Evolutionary conservation across 2,113 vertebrate species (phyloP).

Genomic region (Semnornis frantzii): DNA sequence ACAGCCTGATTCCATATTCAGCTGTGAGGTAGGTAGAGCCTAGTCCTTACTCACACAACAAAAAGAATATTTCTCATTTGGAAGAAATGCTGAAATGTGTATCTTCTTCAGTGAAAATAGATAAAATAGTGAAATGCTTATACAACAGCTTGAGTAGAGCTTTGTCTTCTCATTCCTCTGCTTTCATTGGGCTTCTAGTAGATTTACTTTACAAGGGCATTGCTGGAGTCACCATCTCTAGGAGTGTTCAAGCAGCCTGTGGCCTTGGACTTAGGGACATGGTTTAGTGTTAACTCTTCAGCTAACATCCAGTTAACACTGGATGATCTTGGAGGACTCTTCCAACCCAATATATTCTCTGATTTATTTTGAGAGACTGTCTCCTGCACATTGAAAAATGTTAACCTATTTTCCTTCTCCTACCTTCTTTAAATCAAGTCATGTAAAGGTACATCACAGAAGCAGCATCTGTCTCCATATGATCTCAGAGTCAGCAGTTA

Average conservation of each 20-base stretch:
- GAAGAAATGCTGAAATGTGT: not conserved
- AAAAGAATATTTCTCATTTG: not conserved
- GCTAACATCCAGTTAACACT: too few species aligned
- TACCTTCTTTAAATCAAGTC: not conserved
- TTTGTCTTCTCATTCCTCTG: not conserved
- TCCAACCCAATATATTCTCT: too few species aligned
- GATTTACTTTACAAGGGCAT: not conserved
- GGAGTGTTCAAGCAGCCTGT: too few species aligned
- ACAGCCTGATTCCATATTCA: constrained; percentile 26
- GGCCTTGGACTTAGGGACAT: too few species aligned
- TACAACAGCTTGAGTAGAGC: not conserved
- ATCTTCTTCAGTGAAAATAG: not conserved
- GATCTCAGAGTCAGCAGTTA: not conserved
- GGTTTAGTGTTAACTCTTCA: too few species aligned
- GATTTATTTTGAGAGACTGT: not conserved
- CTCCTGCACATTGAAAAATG: not conserved
- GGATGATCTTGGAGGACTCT: too few species aligned
- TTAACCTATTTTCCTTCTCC: not conserved
- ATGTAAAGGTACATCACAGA: not conserved
- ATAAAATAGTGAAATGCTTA: not conserved
- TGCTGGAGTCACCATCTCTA: too few species aligned
- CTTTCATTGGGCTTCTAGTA: not conserved
- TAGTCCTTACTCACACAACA: not conserved
- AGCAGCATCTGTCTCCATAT: not conserved
- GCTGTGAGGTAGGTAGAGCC: not conserved